Conservation (phyloP, 2,888 invertebrate species). For the Ectropis crepuscularia region DNA sequence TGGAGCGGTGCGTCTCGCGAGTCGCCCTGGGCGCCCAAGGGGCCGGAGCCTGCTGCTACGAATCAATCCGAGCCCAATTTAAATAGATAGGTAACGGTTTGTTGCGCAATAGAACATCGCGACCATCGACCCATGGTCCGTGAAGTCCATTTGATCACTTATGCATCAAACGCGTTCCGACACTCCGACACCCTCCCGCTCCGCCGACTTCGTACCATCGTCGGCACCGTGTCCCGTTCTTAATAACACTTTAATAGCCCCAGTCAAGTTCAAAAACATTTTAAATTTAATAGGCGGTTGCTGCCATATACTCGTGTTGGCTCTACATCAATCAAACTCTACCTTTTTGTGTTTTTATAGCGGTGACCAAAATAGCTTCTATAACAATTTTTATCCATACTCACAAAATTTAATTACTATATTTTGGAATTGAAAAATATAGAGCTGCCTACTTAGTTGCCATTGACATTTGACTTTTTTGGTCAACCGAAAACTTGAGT, state of each 20-base stretch:
- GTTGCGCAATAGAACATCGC: conserved; percentile 74
- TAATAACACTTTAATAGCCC: conserved; percentile 64
- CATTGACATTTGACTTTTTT: conserved; percentile 9
- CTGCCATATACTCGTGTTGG: conserved; percentile 45
- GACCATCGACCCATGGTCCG: conserved; percentile 63
- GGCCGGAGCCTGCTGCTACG: conserved; percentile 51
- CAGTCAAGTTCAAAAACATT: conserved; percentile 64
- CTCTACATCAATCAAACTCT: conserved; percentile 55
- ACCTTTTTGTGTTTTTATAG: conserved; percentile 45
- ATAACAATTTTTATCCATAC: conserved; percentile 7
- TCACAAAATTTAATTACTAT: conserved; percentile 9
- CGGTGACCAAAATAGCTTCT: conserved; percentile 34
- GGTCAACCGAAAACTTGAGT: conserved; percentile 1
- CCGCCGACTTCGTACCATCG: conserved; percentile 49
- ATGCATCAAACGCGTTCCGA: conserved; percentile 78
- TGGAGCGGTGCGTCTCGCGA: conserved; percentile 42
- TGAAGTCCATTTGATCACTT: conserved; percentile 74
- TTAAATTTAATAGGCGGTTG: conserved; percentile 56
- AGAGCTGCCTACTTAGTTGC: conserved; percentile 3
- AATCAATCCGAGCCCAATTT: conserved; percentile 76
- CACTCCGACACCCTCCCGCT: conserved; percentile 63
- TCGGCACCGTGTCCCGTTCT: conserved; percentile 55
- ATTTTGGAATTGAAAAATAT: conserved; percentile 11
- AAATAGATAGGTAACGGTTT: conserved; percentile 79
- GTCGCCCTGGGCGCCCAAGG: conserved; percentile 49